phyloP scores from a whole-genome alignment of 2,797 vertebrate genomes.

The Intellagama lesueurii region DNA sequence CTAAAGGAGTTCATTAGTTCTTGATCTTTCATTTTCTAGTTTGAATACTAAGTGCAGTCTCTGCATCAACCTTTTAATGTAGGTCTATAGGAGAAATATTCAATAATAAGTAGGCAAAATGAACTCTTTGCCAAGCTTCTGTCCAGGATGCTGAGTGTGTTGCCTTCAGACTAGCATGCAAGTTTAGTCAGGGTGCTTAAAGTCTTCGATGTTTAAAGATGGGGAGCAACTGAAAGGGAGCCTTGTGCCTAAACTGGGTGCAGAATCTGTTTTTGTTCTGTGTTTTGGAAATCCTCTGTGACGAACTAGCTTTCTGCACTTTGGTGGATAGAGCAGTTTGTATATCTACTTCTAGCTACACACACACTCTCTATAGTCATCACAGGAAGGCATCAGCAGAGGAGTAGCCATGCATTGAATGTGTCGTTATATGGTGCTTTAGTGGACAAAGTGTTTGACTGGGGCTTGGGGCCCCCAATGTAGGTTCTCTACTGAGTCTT shows the following conservation, averaged over 20 bases:
- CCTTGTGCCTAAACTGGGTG: neutral
- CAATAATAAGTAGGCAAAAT: slow-evolving; percentile 3
- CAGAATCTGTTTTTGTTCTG: neutral
- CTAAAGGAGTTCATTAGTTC: slow-evolving; percentile 26
- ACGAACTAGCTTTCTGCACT: neutral
- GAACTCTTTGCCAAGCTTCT: slow-evolving; percentile 25
- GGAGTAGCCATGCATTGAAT: neutral
- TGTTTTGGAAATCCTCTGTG: neutral
- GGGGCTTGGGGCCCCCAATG: too few species aligned
- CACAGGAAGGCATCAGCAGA: too few species aligned
- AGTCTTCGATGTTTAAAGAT: neutral
- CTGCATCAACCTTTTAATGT: slow-evolving; percentile 21
- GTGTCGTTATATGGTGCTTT: neutral
- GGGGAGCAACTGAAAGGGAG: too few species aligned
- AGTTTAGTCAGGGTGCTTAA: neutral
- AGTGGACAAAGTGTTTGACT: neutral
- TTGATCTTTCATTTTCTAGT: slow-evolving; percentile 24
- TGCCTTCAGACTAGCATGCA: neutral
- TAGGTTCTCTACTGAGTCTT: neutral
- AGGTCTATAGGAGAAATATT: slow-evolving; percentile 1
- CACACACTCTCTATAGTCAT: too few species aligned
- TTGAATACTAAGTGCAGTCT: slow-evolving; percentile 28
- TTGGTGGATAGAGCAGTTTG: neutral
- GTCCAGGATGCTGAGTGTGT: neutral
- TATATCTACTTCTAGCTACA: too few species aligned